Percentiles rank a stretch among this genome's conserved stretches.
Conservation (phyloP, 2,797 vertebrate species). For the Alectoris magna region DNA sequence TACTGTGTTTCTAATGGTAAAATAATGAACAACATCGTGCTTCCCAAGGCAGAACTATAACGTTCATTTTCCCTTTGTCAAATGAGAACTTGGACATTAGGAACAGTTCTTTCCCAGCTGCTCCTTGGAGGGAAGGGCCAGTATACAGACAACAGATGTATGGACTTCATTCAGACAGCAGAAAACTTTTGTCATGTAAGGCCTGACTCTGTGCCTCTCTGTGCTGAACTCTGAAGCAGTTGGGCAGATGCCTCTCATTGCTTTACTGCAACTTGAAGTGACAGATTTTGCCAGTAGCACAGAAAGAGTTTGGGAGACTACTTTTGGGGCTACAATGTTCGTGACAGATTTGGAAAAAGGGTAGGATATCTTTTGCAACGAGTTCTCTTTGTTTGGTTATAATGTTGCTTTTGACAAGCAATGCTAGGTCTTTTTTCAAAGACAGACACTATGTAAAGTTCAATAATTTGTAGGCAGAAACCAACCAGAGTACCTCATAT, state of each 20-base stretch:
- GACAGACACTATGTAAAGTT: neutral
- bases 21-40: constrained; percentile 37
- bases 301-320: neutral
- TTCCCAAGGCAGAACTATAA: constrained; percentile 32
- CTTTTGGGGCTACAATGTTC: neutral
- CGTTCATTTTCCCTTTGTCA: constrained; percentile 28
- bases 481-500: neutral
- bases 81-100: neutral
- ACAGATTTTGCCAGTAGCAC: neutral
- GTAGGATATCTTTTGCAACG: neutral
- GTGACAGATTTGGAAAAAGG: neutral
- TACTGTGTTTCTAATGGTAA: constrained; percentile 5
- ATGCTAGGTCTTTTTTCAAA: neutral
- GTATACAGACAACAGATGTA: neutral
- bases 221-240: neutral
- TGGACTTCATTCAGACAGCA: neutral
- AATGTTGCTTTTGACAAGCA: neutral
- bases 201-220: neutral
- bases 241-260: neutral
- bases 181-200: neutral
- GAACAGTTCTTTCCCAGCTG: neutral
- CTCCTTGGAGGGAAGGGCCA: neutral
- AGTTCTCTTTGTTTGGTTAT: neutral
- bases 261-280: neutral
- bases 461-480: neutral